These are phyloP conservation scores for Umimayanthus chanpuru DNA, from an alignment of 92 coral and sea anemone genomes.

Conservation along the genomic window DNA sequence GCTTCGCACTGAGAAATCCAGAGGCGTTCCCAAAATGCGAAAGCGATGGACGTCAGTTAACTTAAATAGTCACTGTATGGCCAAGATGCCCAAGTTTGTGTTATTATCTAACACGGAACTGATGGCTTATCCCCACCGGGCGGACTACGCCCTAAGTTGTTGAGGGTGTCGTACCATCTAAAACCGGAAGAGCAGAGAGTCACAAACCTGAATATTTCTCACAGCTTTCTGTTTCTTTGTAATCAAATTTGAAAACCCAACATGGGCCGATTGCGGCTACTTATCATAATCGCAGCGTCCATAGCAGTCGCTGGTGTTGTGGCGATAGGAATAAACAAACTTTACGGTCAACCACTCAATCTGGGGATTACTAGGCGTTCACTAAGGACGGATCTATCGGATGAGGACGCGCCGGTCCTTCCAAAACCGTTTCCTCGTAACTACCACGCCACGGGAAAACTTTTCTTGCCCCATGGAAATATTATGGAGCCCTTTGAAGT, in stretches of 20 bases:
- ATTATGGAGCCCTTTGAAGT: constrained; percentile 44
- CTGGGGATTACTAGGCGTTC: constrained; percentile 27
- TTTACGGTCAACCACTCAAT: background rate
- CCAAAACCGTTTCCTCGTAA: constrained; percentile 39
- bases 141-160: constrained; percentile 2
- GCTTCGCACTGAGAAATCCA: background rate
- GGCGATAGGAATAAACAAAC: constrained; percentile 22
- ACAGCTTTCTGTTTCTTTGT: background rate
- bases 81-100: constrained; percentile 1
- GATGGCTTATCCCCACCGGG: background rate
- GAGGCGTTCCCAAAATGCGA: background rate
- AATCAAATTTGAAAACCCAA: no score
- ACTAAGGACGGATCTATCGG: constrained; percentile 13
- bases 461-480: constrained; percentile 30
- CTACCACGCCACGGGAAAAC: constrained; percentile 40
- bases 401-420: background rate
- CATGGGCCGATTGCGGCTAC: constrained; percentile 9
- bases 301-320: constrained; percentile 29
- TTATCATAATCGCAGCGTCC: background rate
- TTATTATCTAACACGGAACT: constrained; percentile 18
- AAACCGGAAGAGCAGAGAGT: background rate
- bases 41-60: constrained; percentile 13
- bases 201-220: background rate
- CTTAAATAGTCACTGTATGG: constrained; percentile 13
- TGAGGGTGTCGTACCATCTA: background rate